Evolutionary conservation across 2,888 invertebrate genomes (phyloP).

Genomic region (Atrina japonica): DNA sequence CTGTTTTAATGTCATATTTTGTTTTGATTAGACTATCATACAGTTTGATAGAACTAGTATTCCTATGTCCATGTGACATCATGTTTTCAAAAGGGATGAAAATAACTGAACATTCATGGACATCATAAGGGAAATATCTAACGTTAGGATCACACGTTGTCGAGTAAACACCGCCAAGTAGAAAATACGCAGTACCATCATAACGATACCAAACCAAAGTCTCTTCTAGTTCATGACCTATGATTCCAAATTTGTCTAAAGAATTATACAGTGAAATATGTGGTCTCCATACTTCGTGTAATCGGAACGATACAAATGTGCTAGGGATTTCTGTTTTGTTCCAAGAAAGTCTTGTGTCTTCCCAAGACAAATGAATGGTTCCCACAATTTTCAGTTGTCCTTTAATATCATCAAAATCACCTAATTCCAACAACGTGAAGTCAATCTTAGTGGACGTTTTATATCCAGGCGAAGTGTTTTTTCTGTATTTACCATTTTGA

Average conservation of each 20-base stretch:
- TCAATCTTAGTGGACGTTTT: background rate
- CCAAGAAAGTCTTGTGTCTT: constrained; percentile 13
- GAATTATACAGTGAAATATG: constrained; percentile 16
- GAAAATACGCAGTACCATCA: constrained; percentile 11
- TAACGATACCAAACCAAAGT: background rate
- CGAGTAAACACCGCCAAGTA: constrained; percentile 12
- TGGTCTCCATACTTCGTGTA: constrained; percentile 15
- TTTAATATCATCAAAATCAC: constrained; percentile 15
- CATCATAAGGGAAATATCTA: constrained; percentile 29
- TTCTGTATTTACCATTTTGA: constrained; percentile 9
- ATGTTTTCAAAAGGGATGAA: constrained; percentile 21
- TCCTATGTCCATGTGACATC: background rate
- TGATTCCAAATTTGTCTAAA: constrained; percentile 11
- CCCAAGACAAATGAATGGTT: constrained; percentile 4
- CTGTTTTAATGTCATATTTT: background rate
- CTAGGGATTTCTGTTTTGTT: background rate
- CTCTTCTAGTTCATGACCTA: constrained; percentile 4
- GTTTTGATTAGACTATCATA: background rate
- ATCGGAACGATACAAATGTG: background rate
- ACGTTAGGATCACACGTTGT: constrained; percentile 31
- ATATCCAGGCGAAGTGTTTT: background rate
- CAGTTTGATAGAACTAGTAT: background rate
- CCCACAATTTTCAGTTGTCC: constrained; percentile 14
- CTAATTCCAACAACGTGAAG: constrained; percentile 1
- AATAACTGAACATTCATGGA: constrained; percentile 11